Percentiles rank a stretch among this genome's conserved stretches.
Evolutionary conservation across 1,140 invertebrate genomes (phyloP).

Genomic region (Rhyzopertha dominica): DNA sequence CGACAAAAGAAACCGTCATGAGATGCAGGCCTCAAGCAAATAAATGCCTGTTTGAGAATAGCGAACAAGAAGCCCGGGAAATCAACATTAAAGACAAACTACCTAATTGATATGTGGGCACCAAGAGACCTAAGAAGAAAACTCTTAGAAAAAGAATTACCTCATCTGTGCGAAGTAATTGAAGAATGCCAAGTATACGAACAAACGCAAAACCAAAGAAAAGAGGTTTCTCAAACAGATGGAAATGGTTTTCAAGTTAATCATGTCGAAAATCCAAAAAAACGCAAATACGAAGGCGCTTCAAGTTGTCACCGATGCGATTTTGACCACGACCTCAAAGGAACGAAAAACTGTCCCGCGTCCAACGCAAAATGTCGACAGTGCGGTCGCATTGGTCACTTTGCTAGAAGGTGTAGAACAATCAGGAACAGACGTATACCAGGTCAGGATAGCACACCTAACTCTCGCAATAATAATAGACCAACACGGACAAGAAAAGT

Average conservation of each 20-base stretch:
- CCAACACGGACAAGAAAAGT: too few species aligned
- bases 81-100: slow-evolving; percentile 27
- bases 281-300: too few species aligned
- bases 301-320: too few species aligned
- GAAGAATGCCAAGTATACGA: slow-evolving; percentile 17
- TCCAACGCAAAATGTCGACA: background rate
- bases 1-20: slow-evolving; percentile 23
- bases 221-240: background rate
- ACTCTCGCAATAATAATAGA: too few species aligned
- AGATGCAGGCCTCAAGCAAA: slow-evolving; percentile 29
- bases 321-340: too few species aligned
- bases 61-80: slow-evolving; percentile 26
- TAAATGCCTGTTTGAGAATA: slow-evolving; percentile 24
- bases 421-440: too few species aligned
- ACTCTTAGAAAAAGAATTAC: slow-evolving; percentile 27
- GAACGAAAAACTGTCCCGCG: background rate
- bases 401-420: too few species aligned
- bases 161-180: slow-evolving; percentile 16
- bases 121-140: slow-evolving; percentile 23
- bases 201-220: slow-evolving; percentile 2
- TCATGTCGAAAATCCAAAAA: too few species aligned
- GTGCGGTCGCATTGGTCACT: slow-evolving; percentile 4
- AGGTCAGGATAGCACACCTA: too few species aligned
- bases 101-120: slow-evolving; percentile 25
- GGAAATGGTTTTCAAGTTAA: background rate